Evolutionary conservation across 2,113 vertebrate genomes (phyloP).

Genomic region (Hemibagrus wyckioides): DNA sequence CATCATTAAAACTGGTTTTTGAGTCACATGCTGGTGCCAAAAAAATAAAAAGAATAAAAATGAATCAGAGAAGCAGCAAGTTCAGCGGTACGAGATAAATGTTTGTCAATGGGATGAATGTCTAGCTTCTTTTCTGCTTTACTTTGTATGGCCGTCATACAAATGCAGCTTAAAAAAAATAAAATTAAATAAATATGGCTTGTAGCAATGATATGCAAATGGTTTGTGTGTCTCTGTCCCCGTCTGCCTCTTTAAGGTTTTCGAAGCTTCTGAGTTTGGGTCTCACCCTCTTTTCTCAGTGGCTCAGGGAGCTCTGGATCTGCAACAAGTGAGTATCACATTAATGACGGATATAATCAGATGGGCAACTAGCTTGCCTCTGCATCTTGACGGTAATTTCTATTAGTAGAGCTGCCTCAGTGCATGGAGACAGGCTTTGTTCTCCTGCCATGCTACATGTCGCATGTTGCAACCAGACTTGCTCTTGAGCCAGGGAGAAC

Average conservation of each 20-base stretch:
- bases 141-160: background rate
- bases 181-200: background rate
- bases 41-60: background rate
- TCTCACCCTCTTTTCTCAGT: slow-evolving; percentile 76
- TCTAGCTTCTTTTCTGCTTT: background rate
- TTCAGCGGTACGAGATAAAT: background rate
- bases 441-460: slow-evolving; percentile 31
- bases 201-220: slow-evolving; percentile 33
- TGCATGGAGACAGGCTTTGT: slow-evolving; percentile 33
- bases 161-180: background rate
- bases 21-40: background rate
- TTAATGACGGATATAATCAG: slow-evolving; percentile 8
- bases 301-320: slow-evolving; percentile 74
- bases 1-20: slow-evolving; percentile 21
- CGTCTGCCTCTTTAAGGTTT: slow-evolving; percentile 67
- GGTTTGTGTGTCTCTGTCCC: slow-evolving; percentile 57
- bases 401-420: slow-evolving; percentile 1
- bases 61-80: slow-evolving; percentile 10
- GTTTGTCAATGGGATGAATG: slow-evolving; percentile 28
- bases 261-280: slow-evolving; percentile 75
- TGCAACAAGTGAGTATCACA: slow-evolving; percentile 74
- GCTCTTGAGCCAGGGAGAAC: slow-evolving; percentile 50
- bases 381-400: slow-evolving; percentile 15
- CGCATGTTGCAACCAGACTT: slow-evolving; percentile 55
- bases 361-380: background rate